Percentiles rank a stretch among this genome's conserved stretches.
These are phyloP conservation scores for Cygnus buccinator DNA, from an alignment of 2,113 vertebrate species.

Conservation along the genomic window DNA sequence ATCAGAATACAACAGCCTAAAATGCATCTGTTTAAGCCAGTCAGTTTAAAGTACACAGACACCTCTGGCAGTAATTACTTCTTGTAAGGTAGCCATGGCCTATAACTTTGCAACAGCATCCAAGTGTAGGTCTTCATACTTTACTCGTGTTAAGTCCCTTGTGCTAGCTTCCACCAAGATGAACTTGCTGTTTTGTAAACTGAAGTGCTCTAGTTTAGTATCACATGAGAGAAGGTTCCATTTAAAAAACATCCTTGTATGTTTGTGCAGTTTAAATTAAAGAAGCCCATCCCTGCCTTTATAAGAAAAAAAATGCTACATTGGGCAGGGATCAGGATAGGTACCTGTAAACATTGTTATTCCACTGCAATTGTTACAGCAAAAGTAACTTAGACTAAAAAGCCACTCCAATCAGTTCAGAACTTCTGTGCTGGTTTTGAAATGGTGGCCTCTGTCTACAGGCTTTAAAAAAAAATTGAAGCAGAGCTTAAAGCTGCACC, in stretches of 20 bases:
- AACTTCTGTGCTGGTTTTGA: slow-evolving; percentile 86
- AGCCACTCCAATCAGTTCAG: slow-evolving; percentile 80
- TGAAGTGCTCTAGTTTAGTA: slow-evolving; percentile 84
- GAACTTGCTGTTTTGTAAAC: slow-evolving; percentile 77
- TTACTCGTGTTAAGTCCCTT: slow-evolving; percentile 61
- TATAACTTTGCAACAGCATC: slow-evolving; percentile 64
- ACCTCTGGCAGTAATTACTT: slow-evolving; percentile 60
- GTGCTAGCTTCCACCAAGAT: slow-evolving; percentile 79
- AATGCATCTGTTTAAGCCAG: slow-evolving; percentile 33
- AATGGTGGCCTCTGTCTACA: slow-evolving; percentile 80
- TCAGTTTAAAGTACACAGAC: slow-evolving; percentile 72
- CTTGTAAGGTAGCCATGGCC: slow-evolving; percentile 74
- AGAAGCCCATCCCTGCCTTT: slow-evolving; percentile 79
- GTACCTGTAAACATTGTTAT: slow-evolving; percentile 93
- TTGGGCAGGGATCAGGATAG: slow-evolving; percentile 79
- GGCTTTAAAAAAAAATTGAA: slow-evolving; percentile 70
- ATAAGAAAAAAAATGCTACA: slow-evolving; percentile 81
- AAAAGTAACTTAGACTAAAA: slow-evolving; percentile 80
- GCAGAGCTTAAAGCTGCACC: slow-evolving; percentile 88
- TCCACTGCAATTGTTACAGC: slow-evolving; percentile 76
- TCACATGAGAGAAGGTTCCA: slow-evolving; percentile 78
- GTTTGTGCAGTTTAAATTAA: slow-evolving; percentile 84
- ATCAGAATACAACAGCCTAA: slow-evolving; percentile 35
- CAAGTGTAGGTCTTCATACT: slow-evolving; percentile 64
- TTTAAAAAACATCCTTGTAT: slow-evolving; percentile 77